A percentile compares a stretch with the other conserved stretches of the same genome.
Evolutionary conservation across 2,797 vertebrate species (phyloP).

Genomic region (Mus spretus): DNA sequence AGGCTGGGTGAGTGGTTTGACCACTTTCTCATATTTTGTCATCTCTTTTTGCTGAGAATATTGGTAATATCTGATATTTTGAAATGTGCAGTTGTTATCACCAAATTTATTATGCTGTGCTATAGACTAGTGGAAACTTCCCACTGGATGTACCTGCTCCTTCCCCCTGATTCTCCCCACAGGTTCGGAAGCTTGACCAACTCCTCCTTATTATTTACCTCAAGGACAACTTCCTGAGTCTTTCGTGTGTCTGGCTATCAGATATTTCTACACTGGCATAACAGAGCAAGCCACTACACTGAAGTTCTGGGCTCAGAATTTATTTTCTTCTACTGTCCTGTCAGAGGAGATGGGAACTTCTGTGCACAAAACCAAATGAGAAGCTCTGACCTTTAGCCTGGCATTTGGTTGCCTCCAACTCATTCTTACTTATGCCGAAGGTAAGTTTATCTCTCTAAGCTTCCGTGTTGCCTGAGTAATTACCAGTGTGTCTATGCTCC

Average conservation of each 20-base stretch:
- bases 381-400: background rate
- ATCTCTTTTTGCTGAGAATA: background rate
- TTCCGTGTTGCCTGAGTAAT: background rate
- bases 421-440: background rate
- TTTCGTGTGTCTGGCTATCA: background rate
- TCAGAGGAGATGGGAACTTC: background rate
- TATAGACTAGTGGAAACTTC: background rate
- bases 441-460: background rate
- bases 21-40: background rate
- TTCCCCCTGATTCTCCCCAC: too few species aligned
- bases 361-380: background rate
- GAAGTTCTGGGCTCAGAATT: background rate
- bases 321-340: background rate
- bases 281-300: background rate
- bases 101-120: background rate
- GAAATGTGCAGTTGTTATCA: background rate
- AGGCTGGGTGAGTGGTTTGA: too few species aligned
- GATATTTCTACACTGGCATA: background rate
- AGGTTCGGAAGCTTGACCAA: background rate
- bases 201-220: background rate
- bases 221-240: background rate
- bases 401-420: background rate
- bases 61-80: background rate
- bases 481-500: background rate
- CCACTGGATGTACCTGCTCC: background rate